A percentile compares a stretch with the other conserved stretches of the same genome.
phyloP scores from a whole-genome alignment of 2,888 invertebrate genomes.

The Cantharis rustica region DNA sequence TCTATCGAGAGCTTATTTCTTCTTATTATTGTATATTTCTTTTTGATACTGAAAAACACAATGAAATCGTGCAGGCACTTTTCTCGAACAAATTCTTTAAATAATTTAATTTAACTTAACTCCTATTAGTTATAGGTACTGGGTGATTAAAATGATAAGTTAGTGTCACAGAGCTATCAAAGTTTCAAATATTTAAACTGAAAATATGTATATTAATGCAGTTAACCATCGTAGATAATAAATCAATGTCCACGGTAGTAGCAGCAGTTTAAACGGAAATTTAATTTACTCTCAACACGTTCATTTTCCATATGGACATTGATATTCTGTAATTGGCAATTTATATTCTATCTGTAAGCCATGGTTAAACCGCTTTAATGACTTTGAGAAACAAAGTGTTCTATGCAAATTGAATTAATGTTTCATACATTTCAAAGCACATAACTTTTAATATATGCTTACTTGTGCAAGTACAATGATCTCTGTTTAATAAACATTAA shows the following conservation, averaged over 20 bases:
- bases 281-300: slow-evolving; percentile 49
- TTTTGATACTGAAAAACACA: not conserved
- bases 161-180: slow-evolving; percentile 37
- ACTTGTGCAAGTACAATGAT: slow-evolving; percentile 2
- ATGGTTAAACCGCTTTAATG: slow-evolving; percentile 28
- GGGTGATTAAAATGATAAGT: not conserved
- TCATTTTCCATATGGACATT: slow-evolving; percentile 46
- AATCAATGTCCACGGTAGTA: slow-evolving; percentile 47
- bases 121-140: not conserved
- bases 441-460: slow-evolving; percentile 10
- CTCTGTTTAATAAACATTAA: not conserved
- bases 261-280: slow-evolving; percentile 48
- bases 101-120: not conserved
- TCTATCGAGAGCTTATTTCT: no score
- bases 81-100: not conserved
- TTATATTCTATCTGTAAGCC: slow-evolving; percentile 42
- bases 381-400: slow-evolving; percentile 43
- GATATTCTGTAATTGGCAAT: slow-evolving; percentile 48
- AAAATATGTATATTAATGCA: slow-evolving; percentile 35
- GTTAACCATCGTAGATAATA: slow-evolving; percentile 42
- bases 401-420: slow-evolving; percentile 38
- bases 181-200: slow-evolving; percentile 37
- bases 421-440: slow-evolving; percentile 11
- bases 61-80: not conserved
- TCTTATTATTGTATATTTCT: no score